Conservation (phyloP, 2,113 vertebrate genomes). For the Coptodon bakossiorum region DNA sequence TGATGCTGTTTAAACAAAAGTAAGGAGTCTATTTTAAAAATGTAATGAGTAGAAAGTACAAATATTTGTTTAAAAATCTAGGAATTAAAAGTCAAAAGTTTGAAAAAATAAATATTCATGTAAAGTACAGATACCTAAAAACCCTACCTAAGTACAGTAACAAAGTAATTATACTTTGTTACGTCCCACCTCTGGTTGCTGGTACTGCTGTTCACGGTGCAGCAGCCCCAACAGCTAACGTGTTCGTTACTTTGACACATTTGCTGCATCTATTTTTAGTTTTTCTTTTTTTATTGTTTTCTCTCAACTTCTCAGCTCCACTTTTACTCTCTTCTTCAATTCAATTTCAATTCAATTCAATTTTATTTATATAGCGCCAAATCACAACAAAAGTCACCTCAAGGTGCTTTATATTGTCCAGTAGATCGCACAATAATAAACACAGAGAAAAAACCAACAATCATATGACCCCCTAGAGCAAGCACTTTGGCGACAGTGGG, state of each 20-base stretch:
- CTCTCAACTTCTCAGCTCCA: background rate
- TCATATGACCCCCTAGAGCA: too few species aligned
- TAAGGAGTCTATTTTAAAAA: background rate
- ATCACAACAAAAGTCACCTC: too few species aligned
- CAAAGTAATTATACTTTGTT: background rate
- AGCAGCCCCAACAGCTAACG: background rate
- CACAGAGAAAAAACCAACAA: too few species aligned
- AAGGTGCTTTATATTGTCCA: too few species aligned
- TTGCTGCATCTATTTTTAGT: background rate
- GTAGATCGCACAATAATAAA: too few species aligned
- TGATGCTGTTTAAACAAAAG: background rate
- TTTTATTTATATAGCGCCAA: too few species aligned
- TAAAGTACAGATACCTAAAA: background rate
- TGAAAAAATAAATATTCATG: background rate
- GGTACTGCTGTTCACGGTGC: background rate
- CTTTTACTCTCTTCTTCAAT: background rate
- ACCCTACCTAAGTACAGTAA: background rate
- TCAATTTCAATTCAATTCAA: too few species aligned
- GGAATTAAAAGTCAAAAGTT: background rate
- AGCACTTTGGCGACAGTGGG: too few species aligned
- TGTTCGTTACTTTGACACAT: background rate
- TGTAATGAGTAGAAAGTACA: background rate
- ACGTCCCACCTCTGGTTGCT: background rate
- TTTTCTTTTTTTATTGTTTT: background rate
- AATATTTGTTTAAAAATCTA: background rate